Base-by-base conservation (phyloP, 1,140 invertebrate species). In the Rhagoletis pomonella region DNA sequence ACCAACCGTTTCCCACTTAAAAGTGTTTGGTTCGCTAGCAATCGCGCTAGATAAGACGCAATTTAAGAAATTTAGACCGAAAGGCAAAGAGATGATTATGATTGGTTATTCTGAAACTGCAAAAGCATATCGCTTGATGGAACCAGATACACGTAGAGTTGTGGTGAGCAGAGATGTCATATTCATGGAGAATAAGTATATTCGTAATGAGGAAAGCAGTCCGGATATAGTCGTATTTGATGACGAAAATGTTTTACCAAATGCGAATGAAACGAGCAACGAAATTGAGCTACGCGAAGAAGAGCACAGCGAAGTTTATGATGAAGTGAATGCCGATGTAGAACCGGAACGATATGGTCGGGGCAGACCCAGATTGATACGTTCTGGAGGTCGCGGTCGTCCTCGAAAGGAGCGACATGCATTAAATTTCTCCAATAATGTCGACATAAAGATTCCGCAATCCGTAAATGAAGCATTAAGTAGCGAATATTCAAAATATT, bases 1-100 rank as follows among this genome's bases (percentile, higher is more conserved):
- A 87, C 90, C 90, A 0, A 88, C 87, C 55, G 67, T 90, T 4
- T 86, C 84, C 44, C 89, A 90, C 64, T 87, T 93, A 69, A 67
- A 88, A 87, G 87, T 90, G 87, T 91, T 90, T 88, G 89, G 91
- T 42, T 64, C 87, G 4, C 17, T 60, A 17, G 86, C 60, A 10
- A 44, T 90, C 85, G 87, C 86, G 87, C 91, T 87, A 86, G 87
- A 65, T 0, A 67, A 88, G 55, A 87, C 55, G 58, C 50, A 81
- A 6, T 77, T 60, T 19, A 59, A 55, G 6, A 87, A 87, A 39
- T 87, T 81, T 9, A 17, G 58, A 6, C 62, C 64, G 19, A 87
- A 87, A 44, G 86, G 86, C 59, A 44, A 87, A 14, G 12, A 62
- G 17, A 12, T 3, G 9, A 4, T 4, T 17, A 62, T 62, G 60